Evolutionary conservation across 2,888 invertebrate species (phyloP), one percentile per base, ranked within the genome.

Genomic region (Byasa hedistus): DNA sequence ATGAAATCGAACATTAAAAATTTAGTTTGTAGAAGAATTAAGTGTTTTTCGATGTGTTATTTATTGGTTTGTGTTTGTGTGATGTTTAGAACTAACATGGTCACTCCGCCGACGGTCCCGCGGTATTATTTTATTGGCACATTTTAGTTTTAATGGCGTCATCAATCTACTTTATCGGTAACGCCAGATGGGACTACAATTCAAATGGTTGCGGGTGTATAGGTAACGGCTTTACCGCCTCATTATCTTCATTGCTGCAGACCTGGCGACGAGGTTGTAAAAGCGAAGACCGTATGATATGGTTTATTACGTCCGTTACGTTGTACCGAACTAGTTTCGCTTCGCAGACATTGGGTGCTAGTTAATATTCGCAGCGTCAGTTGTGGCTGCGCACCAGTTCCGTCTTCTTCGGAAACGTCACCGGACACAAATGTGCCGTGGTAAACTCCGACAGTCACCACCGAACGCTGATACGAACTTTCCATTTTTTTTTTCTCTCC

Each of bases 331-430:
- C n/a, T n/a, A n/a, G n/a, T n/a, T n/a, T n/a, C n/a, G n/a, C n/a
- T n/a, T n/a, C n/a, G n/a, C n/a, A n/a, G n/a, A 79, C 81, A 81
- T 10, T 32, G 32, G 8, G 10, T 10, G 10, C 7, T 10, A 7
- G 32, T 32, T 32, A 32, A 32, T 88, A 87, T 87, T 86, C 81
- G 82, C 73, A 76, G 81, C 82, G 84, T 86, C 88, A 88, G 87
- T 86, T 88, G 87, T 82, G 82, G 81, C 77, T 10, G 10, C 27
- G 56, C 4, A 21, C 48, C 32, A 57, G 19, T 48, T 39, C 22
- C 39, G 5, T 32, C 36, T 36, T 8, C n/a, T 19, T 19, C 56
- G 19, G 27, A 57, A 44, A 8, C 15, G 19, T 39, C 63, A 57
- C 63, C 19, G 51, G 51, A 32, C 32, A 48, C 19, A 63, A 63